phyloP scores from a whole-genome alignment of 1,140 invertebrate species.

The Leguminivora glycinivorella region DNA sequence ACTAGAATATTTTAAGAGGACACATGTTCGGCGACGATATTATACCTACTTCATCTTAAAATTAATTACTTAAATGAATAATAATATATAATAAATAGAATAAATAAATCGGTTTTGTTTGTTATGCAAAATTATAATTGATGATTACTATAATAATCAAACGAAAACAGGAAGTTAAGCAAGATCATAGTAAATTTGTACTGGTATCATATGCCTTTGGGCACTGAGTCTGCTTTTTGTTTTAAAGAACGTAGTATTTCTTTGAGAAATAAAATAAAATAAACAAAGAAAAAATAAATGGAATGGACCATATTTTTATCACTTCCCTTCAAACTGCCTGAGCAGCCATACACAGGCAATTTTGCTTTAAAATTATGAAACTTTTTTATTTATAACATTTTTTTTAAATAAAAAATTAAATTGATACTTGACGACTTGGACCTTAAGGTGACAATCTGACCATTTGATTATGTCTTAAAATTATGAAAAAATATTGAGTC shows the following conservation, averaged over 20 bases:
- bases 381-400: background rate
- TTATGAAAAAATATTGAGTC: background rate
- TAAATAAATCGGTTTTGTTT: no score
- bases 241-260: no score
- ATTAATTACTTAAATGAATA: no score
- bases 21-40: background rate
- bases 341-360: conserved; percentile 59
- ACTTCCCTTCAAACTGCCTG: conserved; percentile 36
- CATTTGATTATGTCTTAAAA: background rate
- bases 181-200: no score
- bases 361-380: background rate
- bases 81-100: no score
- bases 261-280: background rate
- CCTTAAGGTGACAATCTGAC: background rate
- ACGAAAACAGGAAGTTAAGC: no score
- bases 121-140: no score
- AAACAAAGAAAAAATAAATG: conserved; percentile 33
- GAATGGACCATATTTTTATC: conserved; percentile 39
- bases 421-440: background rate
- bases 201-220: no score
- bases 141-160: no score
- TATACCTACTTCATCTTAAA: no score
- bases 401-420: background rate
- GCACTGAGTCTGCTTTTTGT: no score
- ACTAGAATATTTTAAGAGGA: background rate